Evolutionary conservation across 2,113 vertebrate genomes (phyloP).

Genomic region (Galbula dea): DNA sequence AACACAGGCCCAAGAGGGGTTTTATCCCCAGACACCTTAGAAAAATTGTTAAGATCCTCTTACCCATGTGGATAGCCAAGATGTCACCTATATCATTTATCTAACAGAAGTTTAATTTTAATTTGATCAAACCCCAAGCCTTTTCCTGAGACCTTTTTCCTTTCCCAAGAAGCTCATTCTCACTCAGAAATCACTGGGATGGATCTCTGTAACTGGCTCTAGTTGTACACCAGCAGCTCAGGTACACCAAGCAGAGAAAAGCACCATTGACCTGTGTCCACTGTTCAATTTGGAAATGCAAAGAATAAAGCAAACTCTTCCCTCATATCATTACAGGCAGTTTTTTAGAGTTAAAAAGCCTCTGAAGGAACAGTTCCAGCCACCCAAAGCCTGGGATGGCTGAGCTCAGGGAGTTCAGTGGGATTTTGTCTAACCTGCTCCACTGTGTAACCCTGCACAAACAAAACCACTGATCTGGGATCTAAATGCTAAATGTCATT

Average conservation of each 20-base stretch:
- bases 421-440: background rate
- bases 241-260: background rate
- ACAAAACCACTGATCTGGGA: background rate
- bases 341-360: background rate
- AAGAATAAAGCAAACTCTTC: background rate
- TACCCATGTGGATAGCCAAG: background rate
- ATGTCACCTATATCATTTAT: background rate
- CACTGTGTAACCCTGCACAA: background rate
- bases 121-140: background rate
- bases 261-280: background rate
- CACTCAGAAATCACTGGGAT: background rate
- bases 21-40: background rate
- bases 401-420: fast-evolving
- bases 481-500: background rate
- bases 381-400: background rate
- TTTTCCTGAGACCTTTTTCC: background rate
- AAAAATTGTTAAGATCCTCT: background rate
- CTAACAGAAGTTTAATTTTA: background rate
- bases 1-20: background rate
- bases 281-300: background rate
- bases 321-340: background rate
- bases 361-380: background rate
- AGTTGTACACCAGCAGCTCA: background rate
- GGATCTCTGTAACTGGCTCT: background rate
- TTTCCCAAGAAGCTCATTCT: background rate